These are phyloP conservation scores for Saturnia pavonia DNA, from an alignment of 2,888 invertebrate species.

Conservation along the genomic window DNA sequence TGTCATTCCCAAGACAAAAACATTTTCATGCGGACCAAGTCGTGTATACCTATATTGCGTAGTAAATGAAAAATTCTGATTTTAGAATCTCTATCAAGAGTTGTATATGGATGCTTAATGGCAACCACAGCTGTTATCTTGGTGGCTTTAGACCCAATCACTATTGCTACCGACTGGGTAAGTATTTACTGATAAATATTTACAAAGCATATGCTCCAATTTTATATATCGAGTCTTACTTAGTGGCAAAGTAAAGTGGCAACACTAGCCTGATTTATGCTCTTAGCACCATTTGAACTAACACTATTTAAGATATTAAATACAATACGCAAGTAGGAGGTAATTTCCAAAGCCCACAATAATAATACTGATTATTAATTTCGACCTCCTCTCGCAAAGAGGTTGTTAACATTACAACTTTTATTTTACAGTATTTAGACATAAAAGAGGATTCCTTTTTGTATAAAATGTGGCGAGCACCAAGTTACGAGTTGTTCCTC, in stretches of 20 bases:
- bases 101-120: conserved; percentile 58
- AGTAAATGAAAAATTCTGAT: conserved; percentile 25
- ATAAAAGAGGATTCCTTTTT: conserved; percentile 84
- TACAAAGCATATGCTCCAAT: too few relatives aligned
- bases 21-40: not conserved
- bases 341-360: too few relatives aligned
- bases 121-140: conserved; percentile 50
- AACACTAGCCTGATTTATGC: too few relatives aligned
- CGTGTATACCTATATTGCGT: not conserved
- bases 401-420: not conserved
- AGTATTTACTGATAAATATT: conserved; percentile 37
- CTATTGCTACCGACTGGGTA: conserved; percentile 58
- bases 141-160: conserved; percentile 54
- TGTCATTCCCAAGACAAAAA: too few relatives aligned
- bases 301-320: too few relatives aligned
- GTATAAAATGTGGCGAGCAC: conserved; percentile 85
- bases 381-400: not conserved
- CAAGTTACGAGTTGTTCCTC: conserved; percentile 86
- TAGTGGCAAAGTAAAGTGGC: too few relatives aligned
- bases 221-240: too few relatives aligned
- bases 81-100: conserved; percentile 60
- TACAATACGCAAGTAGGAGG: not conserved
- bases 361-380: too few relatives aligned
- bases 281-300: too few relatives aligned
- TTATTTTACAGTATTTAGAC: conserved; percentile 70